phyloP scores from a whole-genome alignment of 2,113 vertebrate species.

The Menura novaehollandiae region DNA sequence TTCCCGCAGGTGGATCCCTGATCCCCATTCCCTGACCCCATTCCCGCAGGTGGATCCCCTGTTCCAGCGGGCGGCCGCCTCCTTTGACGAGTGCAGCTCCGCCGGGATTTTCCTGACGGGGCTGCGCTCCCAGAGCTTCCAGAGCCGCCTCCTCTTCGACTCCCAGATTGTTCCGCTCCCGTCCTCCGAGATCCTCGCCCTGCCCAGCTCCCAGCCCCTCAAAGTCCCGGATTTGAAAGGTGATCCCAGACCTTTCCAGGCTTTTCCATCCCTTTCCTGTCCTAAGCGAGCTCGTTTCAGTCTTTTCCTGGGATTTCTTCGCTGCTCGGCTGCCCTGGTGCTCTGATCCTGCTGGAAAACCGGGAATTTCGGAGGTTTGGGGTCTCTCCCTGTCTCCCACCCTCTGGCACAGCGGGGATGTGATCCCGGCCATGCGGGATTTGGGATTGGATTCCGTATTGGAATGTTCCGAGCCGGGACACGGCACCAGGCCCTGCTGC shows the following conservation, averaged over 20 bases:
- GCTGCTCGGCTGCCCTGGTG: not conserved
- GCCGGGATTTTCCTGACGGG: conserved; percentile 83
- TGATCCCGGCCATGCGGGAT: not conserved
- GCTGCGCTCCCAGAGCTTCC: conserved; percentile 77
- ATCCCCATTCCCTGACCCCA: not conserved
- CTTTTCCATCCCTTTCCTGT: not conserved
- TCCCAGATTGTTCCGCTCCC: conserved; percentile 75
- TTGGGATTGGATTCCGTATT: not conserved
- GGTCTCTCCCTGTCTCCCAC: not conserved
- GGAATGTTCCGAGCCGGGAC: not conserved
- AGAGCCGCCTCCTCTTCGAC: conserved; percentile 83
- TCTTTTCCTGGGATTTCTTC: not conserved
- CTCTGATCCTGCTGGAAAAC: not conserved
- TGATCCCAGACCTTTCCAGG: not conserved
- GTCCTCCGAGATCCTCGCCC: conserved; percentile 41
- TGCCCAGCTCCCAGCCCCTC: conserved; percentile 61
- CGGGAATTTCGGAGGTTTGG: not conserved
- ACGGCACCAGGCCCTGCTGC: not conserved
- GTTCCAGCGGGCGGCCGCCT: conserved; percentile 85
- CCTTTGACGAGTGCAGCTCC: conserved; percentile 88
- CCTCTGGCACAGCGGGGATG: not conserved
- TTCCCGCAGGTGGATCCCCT: conserved; percentile 78
- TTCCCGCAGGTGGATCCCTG: no score
- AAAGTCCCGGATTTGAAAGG: conserved; percentile 43
- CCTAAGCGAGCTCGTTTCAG: not conserved